Evolutionary conservation across 2,888 invertebrate genomes (phyloP), one percentile per base, ranked within the genome.

Genomic region (Phyto melanocephala): DNA sequence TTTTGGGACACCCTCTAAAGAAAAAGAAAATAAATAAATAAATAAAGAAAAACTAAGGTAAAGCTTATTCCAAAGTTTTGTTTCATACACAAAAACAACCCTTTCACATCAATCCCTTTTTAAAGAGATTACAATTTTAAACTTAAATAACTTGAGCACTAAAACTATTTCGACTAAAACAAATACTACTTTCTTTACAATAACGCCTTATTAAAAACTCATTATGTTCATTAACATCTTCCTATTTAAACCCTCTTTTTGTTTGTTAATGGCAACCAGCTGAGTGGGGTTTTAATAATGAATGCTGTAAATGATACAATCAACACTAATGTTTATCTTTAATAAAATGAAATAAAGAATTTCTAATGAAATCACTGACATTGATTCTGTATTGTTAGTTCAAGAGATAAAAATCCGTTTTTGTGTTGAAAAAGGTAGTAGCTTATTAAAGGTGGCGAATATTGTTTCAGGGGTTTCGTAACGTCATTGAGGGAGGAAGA

Each of bases 311-410:
- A 84, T 85, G 86, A 85, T 85, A 84, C 84, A 86, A 87, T 87
- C 88, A 87, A 85, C 87, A 86, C 85, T 86, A 87, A 87, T 86
- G 85, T 86, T 85, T 87, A 87, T 87, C 87, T 85, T 83, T 80
- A 60, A 45, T n/a, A n/a, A 35, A 20, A 47, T 35, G 50, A 63
- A 74, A 65, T 67, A 52, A 81, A 28, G 65, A 70, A 65, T 54
- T 60, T 22, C 37, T 74, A 84, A 82, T 79, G 83, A 81, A 84
- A 85, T 84, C 82, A 68, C 65, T 75, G 63, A 37, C 56, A 45
- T 22, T 24, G 75, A 56, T 63, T 72, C 65, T 80, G 33, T 35
- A 58, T 67, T 67, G 62, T 77, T 72, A 77, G 28, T 67, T 40
- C 62, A 50, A 50, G 63, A 77, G 77, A 72, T 45, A 68, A 68